These are phyloP conservation scores for Zaprionus davidi DNA, from an alignment of 1,140 invertebrate species.

Conservation along the genomic window DNA sequence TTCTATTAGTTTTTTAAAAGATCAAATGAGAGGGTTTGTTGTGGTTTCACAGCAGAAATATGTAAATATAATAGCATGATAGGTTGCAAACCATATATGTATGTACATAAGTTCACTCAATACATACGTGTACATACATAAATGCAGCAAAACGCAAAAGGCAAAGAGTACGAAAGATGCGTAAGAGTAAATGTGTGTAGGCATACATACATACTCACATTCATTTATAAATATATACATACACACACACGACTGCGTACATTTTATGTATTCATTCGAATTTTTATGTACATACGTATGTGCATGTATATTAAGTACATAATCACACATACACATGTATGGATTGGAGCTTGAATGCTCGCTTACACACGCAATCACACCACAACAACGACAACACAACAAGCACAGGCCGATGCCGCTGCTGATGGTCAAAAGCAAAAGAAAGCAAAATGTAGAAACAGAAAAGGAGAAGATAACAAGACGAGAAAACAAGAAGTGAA, in stretches of 20 bases:
- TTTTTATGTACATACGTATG: conserved; percentile 15
- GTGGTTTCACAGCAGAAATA: too few relatives aligned
- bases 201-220: too few relatives aligned
- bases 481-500: conserved; percentile 61
- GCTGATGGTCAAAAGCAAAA: conserved; percentile 55
- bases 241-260: background rate
- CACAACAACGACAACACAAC: background rate
- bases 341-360: conserved; percentile 1
- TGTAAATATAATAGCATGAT: too few relatives aligned
- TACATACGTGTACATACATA: too few relatives aligned
- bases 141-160: too few relatives aligned
- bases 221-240: too few relatives aligned
- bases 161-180: background rate
- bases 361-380: conserved; percentile 2
- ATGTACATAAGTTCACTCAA: too few relatives aligned
- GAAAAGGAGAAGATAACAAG: conserved; percentile 12
- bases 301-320: background rate
- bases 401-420: conserved; percentile 4
- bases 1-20: too few relatives aligned
- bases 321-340: conserved; percentile 8
- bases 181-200: background rate
- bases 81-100: too few relatives aligned
- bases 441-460: conserved; percentile 56
- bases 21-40: too few relatives aligned
- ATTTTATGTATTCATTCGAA: background rate